Conservation (phyloP, 1,140 invertebrate species). For the Aphidius gifuensis region DNA sequence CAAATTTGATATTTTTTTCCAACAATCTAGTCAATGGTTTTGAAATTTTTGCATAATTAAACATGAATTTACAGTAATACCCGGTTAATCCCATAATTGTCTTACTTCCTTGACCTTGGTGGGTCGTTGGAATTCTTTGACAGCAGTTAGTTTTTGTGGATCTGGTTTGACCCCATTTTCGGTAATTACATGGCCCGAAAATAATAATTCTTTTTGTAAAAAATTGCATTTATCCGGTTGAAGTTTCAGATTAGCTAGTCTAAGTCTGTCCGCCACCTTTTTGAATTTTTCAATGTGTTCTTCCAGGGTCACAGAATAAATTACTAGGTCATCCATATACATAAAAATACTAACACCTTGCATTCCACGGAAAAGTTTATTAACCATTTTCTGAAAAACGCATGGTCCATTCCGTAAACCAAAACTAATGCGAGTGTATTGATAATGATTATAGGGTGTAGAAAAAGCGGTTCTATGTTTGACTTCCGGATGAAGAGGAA, state of each 20-base stretch:
- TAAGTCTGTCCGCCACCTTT: background rate
- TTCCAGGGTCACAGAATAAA: slow-evolving; percentile 2
- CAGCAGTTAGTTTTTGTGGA: slow-evolving; percentile 21
- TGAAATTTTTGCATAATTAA: too few relatives aligned
- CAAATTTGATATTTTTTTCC: too few relatives aligned
- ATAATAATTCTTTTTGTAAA: slow-evolving; percentile 16
- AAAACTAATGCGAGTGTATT: slow-evolving; percentile 1
- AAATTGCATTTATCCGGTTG: slow-evolving; percentile 4
- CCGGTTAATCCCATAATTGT: slow-evolving; percentile 1
- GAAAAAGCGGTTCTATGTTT: slow-evolving; percentile 1
- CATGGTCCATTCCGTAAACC: background rate
- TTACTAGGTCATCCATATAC: slow-evolving; percentile 11
- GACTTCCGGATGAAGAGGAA: background rate
- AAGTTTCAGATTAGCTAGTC: background rate
- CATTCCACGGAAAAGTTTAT: background rate
- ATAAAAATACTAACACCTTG: slow-evolving; percentile 44
- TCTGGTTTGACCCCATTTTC: slow-evolving; percentile 26
- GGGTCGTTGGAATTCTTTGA: slow-evolving; percentile 23
- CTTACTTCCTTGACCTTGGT: slow-evolving; percentile 10
- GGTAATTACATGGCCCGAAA: slow-evolving; percentile 29
- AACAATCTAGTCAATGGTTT: too few relatives aligned
- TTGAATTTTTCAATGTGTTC: background rate
- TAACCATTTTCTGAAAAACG: background rate
- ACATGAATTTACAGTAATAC: too few relatives aligned
- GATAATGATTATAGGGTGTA: background rate